Conservation (phyloP, 2,113 vertebrate species). For the Oriolus oriolus region DNA sequence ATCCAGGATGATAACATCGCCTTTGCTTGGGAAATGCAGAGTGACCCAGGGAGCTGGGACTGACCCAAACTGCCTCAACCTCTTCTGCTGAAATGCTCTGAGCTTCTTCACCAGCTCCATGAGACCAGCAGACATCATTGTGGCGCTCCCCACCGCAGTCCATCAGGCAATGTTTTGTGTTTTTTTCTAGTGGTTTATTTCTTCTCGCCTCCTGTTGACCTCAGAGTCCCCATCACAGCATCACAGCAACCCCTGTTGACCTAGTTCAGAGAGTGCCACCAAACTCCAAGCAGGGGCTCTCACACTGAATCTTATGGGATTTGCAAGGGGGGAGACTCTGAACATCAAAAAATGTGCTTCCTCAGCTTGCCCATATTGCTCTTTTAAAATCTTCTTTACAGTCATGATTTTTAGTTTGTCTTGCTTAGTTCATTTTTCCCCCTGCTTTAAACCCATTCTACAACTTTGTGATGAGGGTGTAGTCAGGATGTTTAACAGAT, state of each 20-base stretch:
- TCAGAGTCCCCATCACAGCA: background rate
- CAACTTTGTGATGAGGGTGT: fast-evolving
- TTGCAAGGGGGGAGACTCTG: background rate
- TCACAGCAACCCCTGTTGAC: background rate
- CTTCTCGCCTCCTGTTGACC: background rate
- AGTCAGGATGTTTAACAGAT: background rate
- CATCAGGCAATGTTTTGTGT: background rate
- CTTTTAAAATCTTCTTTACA: background rate
- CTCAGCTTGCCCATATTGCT: fast-evolving
- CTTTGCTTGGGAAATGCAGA: background rate
- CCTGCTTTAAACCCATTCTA: background rate
- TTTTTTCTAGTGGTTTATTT: background rate
- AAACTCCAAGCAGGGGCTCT: background rate
- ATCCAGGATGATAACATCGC: background rate
- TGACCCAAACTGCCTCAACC: background rate
- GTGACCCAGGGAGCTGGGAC: background rate
- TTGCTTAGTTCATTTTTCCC: fast-evolving
- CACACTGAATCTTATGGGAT: fast-evolving
- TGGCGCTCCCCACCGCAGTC: background rate
- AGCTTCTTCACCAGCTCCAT: background rate
- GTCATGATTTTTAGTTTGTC: background rate
- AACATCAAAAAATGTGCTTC: background rate
- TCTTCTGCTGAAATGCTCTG: background rate
- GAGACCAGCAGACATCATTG: fast-evolving
- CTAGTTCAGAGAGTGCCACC: background rate